Evolutionary conservation across 2,888 invertebrate species (phyloP).

Genomic region (Stratiomys singularior): DNA sequence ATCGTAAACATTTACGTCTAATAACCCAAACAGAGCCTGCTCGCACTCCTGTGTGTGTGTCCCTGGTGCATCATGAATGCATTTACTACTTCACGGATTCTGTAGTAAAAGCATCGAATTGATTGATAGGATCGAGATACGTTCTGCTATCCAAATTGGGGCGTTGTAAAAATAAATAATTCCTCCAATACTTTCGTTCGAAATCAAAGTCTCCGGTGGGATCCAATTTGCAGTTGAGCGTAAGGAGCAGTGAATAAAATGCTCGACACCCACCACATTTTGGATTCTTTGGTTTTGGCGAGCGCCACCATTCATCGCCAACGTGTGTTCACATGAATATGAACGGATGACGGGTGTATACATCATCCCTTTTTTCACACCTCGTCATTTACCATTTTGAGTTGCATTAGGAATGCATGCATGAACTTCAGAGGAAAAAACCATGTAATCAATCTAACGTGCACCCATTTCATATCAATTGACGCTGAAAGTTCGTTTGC

Average conservation of each 20-base stretch:
- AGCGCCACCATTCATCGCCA: background rate
- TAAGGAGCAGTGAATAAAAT: background rate
- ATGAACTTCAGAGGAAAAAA: conserved; percentile 16
- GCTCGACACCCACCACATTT: background rate
- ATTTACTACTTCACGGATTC: background rate
- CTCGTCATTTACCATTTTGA: conserved; percentile 13
- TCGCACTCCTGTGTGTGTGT: background rate
- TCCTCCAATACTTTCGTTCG: background rate
- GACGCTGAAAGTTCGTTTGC: conserved; percentile 19
- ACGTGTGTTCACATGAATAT: background rate
- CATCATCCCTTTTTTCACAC: conserved; percentile 26
- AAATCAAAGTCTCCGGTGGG: background rate
- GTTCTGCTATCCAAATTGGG: background rate
- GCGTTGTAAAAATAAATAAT: conserved; percentile 15
- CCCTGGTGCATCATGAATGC: background rate
- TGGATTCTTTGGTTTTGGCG: background rate
- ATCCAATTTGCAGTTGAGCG: background rate
- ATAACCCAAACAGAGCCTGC: background rate
- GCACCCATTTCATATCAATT: conserved; percentile 37
- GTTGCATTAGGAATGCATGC: conserved; percentile 9
- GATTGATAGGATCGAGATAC: background rate
- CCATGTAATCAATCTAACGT: conserved; percentile 11
- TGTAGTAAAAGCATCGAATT: background rate
- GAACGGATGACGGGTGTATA: background rate
- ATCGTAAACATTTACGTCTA: background rate